Evolutionary conservation across 2,888 invertebrate genomes (phyloP).

Genomic region (Platycnemis pennipes): DNA sequence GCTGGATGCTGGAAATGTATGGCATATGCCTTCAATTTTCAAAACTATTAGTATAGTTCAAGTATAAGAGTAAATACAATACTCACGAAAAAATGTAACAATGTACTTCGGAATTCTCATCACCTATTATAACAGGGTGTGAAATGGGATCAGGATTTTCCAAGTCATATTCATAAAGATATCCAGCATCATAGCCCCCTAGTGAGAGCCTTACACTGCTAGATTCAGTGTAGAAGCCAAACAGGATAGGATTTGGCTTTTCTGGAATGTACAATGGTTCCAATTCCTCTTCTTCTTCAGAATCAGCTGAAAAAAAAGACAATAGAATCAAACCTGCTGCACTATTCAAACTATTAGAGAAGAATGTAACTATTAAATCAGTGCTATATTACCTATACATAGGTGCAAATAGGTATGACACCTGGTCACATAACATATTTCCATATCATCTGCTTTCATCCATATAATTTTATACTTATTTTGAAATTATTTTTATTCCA

Average conservation of each 20-base stretch:
- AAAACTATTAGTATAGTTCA: no score
- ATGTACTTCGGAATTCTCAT: conserved; percentile 82
- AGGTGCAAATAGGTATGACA: no score
- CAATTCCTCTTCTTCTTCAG: conserved; percentile 81
- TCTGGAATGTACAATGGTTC: conserved; percentile 81
- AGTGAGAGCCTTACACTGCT: conserved; percentile 83
- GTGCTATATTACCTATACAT: no score
- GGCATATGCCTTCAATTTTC: no score
- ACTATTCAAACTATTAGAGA: no score
- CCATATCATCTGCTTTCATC: no score
- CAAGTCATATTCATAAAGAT: conserved; percentile 83
- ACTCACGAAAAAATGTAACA: conserved; percentile 81
- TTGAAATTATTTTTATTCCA: no score
- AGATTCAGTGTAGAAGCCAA: conserved; percentile 80
- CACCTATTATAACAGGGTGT: conserved; percentile 80
- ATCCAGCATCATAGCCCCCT: conserved; percentile 85
- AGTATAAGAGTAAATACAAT: neutral
- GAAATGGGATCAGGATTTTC: conserved; percentile 79
- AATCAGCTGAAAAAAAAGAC: conserved; percentile 79
- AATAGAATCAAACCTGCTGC: neutral
- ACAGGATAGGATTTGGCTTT: conserved; percentile 82
- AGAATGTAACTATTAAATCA: no score
- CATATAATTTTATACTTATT: no score
- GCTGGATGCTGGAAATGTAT: no score
- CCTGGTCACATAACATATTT: no score